These are phyloP conservation scores for Coenonympha glycerion DNA, from an alignment of 2,888 invertebrate species.

Conservation along the genomic window DNA sequence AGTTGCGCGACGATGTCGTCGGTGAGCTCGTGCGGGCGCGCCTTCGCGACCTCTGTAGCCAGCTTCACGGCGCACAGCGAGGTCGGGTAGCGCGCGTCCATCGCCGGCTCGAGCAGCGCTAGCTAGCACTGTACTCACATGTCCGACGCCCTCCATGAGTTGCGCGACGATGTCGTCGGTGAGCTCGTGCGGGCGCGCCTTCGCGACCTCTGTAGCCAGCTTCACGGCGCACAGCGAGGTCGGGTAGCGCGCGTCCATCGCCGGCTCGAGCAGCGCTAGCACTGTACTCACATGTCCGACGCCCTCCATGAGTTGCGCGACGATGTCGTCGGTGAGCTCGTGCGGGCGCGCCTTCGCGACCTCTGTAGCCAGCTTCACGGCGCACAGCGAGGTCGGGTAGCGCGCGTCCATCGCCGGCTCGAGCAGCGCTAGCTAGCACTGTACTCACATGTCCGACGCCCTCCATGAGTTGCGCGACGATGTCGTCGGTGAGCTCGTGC, in stretches of 20 bases:
- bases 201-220: conserved; percentile 89
- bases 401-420: conserved; percentile 92
- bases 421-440: conserved; percentile 75
- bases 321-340: conserved; percentile 83
- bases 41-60: conserved; percentile 88
- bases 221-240: conserved; percentile 94
- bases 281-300: no score
- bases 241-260: conserved; percentile 92
- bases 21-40: conserved; percentile 81
- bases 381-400: conserved; percentile 91
- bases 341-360: conserved; percentile 85
- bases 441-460: no score
- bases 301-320: conserved; percentile 89
- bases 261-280: conserved; percentile 81
- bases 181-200: conserved; percentile 82
- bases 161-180: conserved; percentile 84
- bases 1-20: conserved; percentile 85
- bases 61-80: conserved; percentile 95
- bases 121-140: no score
- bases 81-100: conserved; percentile 90
- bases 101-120: conserved; percentile 84
- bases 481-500: conserved; percentile 81
- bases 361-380: conserved; percentile 92
- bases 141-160: conserved; percentile 92
- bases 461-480: conserved; percentile 88